Conservation (phyloP, 2,888 invertebrate species). For the Drosophila helvetica region DNA sequence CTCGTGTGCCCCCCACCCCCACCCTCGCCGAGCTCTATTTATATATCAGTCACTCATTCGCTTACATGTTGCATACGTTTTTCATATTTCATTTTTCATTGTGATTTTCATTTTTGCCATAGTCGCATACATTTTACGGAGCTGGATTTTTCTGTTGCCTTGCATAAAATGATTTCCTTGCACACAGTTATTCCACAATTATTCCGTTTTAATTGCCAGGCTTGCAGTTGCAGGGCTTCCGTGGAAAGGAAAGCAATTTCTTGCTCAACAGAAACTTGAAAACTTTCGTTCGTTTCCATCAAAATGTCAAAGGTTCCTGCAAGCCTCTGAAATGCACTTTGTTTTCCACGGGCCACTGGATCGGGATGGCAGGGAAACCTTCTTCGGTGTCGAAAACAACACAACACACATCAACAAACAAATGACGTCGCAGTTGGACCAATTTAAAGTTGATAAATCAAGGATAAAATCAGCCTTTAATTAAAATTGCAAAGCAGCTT, state of each 20-base stretch:
- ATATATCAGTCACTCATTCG: conserved; percentile 6
- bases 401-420: neutral
- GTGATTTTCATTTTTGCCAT: conserved; percentile 1
- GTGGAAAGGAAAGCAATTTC: conserved; percentile 53
- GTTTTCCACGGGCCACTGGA: conserved; percentile 5
- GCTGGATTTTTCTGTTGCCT: conserved; percentile 3
- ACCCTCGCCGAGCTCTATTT: neutral
- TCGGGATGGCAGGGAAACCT: conserved; percentile 8
- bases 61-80: conserved; percentile 47
- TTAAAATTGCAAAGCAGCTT: conserved; percentile 68
- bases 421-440: conserved; percentile 17
- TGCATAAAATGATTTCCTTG: conserved; percentile 12
- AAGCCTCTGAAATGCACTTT: conserved; percentile 66
- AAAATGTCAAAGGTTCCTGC: conserved; percentile 58
- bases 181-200: conserved; percentile 18
- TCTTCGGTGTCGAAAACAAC: conserved; percentile 11
- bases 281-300: conserved; percentile 35
- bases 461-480: conserved; percentile 52
- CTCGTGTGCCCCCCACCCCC: conserved; percentile 13
- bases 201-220: conserved; percentile 41
- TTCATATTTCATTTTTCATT: conserved; percentile 9
- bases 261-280: conserved; percentile 37
- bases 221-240: conserved; percentile 25
- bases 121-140: neutral
- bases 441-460: conserved; percentile 32